phyloP scores from a whole-genome alignment of 2,797 vertebrate genomes.

The Pipistrellus pygmaeus region DNA sequence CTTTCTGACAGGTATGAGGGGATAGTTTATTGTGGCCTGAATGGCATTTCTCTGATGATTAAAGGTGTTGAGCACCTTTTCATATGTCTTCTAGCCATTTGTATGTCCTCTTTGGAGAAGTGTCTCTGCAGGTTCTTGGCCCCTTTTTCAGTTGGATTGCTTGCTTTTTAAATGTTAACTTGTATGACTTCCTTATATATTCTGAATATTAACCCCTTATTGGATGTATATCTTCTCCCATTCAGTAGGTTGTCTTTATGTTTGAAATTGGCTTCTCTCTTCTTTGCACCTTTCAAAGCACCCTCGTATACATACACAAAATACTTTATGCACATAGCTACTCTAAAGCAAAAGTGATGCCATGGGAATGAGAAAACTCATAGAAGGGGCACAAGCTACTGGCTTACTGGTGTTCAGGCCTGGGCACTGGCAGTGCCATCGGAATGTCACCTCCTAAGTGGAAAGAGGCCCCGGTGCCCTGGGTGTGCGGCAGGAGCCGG shows the following conservation, averaged over 20 bases:
- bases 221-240: background rate
- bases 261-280: background rate
- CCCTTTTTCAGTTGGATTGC: background rate
- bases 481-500: background rate
- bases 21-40: background rate
- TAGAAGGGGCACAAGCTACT: background rate
- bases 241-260: background rate
- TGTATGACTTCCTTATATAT: background rate
- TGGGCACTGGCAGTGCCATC: rapidly evolving
- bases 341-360: background rate
- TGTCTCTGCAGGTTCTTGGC: background rate
- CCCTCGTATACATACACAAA: background rate
- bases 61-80: background rate
- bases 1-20: background rate
- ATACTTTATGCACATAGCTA: background rate
- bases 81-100: background rate
- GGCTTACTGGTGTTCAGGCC: background rate
- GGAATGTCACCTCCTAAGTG: background rate
- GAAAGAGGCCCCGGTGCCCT: rapidly evolving
- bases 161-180: background rate
- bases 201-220: background rate
- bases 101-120: background rate
- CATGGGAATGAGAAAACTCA: background rate
- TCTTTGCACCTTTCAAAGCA: background rate
- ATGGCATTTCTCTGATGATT: background rate